A percentile compares a stretch with the other conserved stretches of the same genome.
Evolutionary conservation across 2,888 invertebrate genomes (phyloP).

Genomic region (Lathronympha strigana): DNA sequence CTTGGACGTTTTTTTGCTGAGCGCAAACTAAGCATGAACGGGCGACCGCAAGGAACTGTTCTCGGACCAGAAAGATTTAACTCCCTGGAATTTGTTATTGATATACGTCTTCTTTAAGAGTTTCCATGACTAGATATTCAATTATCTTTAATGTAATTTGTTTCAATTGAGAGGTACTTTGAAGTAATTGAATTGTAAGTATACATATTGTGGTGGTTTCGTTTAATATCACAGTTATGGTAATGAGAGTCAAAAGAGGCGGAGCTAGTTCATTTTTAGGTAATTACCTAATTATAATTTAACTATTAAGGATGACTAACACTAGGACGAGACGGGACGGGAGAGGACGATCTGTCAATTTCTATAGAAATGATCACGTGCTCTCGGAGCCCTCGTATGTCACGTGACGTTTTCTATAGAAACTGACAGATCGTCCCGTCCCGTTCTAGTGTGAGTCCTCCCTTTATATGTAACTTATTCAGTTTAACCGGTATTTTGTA

Average conservation of each 20-base stretch:
- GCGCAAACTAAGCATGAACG: conserved; percentile 66
- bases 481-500: too few relatives aligned
- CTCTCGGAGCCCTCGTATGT: too few relatives aligned
- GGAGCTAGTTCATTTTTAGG: not conserved
- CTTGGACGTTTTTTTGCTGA: conserved; percentile 54
- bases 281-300: not conserved
- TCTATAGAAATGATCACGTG: too few relatives aligned
- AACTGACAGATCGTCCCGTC: too few relatives aligned
- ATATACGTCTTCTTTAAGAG: not conserved
- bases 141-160: conserved; percentile 37
- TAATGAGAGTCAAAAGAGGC: not conserved
- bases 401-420: too few relatives aligned
- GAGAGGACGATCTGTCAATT: too few relatives aligned
- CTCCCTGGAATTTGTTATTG: not conserved
- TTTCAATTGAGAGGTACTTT: conserved; percentile 31
- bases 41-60: conserved; percentile 57
- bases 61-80: conserved; percentile 8
- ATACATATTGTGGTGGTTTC: conserved; percentile 3
- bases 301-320: too few relatives aligned
- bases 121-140: conserved; percentile 23
- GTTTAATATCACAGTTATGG: conserved; percentile 11
- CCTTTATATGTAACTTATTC: too few relatives aligned
- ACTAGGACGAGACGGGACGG: too few relatives aligned
- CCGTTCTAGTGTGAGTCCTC: too few relatives aligned
- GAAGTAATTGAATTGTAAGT: conserved; percentile 22